These are phyloP conservation scores for Microctonus aethiopoides DNA, from an alignment of 2,888 invertebrate species.

Conservation along the genomic window DNA sequence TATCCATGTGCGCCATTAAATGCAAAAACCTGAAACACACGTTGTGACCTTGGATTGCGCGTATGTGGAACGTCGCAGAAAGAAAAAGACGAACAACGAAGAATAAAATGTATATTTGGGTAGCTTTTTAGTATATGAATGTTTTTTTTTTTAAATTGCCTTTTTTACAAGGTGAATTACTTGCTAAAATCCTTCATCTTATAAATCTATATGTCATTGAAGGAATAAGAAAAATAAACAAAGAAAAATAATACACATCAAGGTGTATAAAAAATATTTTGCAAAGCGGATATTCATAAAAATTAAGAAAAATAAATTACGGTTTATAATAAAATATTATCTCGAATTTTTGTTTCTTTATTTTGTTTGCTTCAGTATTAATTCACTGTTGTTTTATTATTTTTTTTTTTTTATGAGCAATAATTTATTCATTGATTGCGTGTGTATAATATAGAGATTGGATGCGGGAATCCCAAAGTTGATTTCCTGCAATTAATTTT, in stretches of 20 bases:
- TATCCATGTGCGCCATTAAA: conserved; percentile 8
- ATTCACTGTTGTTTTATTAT: neutral
- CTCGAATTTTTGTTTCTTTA: neutral
- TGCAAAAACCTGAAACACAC: conserved; percentile 7
- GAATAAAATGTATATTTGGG: neutral
- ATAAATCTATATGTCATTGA: neutral
- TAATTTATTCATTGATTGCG: neutral
- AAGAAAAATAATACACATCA: neutral
- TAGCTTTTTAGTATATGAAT: neutral
- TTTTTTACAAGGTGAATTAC: conserved; percentile 9
- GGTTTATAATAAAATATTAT: neutral
- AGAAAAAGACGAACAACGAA: neutral
- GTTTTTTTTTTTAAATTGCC: neutral
- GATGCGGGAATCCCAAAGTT: conserved; percentile 23
- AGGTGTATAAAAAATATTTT: neutral
- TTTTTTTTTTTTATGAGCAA: neutral
- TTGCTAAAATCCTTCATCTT: neutral
- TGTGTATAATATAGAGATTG: neutral
- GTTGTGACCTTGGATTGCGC: conserved; percentile 6
- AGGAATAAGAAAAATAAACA: neutral
- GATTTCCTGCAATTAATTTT: conserved; percentile 23
- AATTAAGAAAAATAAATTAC: no score
- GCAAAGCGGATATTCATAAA: neutral
- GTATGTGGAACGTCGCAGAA: neutral
- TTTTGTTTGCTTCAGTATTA: neutral